Percentiles rank a stretch among this genome's conserved stretches.
phyloP scores from a whole-genome alignment of 2,113 vertebrate genomes.

The Coregonus clupeaformis region DNA sequence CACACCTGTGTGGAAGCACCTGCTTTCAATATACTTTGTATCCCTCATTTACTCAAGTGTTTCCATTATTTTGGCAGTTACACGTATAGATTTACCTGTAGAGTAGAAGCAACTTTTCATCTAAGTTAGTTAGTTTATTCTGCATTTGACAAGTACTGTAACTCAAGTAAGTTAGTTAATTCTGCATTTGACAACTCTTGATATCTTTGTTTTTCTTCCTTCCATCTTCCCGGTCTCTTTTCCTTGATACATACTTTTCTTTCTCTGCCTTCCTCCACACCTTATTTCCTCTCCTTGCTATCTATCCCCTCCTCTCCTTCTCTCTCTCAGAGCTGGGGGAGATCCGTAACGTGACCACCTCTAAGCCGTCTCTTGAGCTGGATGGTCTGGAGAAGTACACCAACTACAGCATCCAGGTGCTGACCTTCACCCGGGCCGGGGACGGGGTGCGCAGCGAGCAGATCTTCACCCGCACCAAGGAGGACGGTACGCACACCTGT shows the following conservation, averaged over 20 bases:
- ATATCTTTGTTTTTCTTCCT: background rate
- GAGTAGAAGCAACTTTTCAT: slow-evolving; percentile 4
- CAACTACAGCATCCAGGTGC: slow-evolving; percentile 97
- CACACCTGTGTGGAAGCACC: background rate
- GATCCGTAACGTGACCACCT: slow-evolving; percentile 93
- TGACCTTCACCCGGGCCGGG: slow-evolving; percentile 93
- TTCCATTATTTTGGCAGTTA: too few species aligned
- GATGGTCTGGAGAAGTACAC: slow-evolving; percentile 96
- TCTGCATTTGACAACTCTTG: too few species aligned
- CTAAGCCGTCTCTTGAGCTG: slow-evolving; percentile 89
- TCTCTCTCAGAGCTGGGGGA: slow-evolving; percentile 87
- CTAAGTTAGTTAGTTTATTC: background rate
- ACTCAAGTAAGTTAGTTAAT: too few species aligned
- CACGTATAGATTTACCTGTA: too few species aligned
- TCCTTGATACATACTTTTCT: background rate
- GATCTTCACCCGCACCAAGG: slow-evolving; percentile 96
- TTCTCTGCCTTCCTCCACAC: background rate
- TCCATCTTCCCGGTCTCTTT: background rate
- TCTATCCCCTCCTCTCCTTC: background rate
- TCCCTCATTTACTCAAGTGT: too few species aligned
- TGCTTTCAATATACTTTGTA: too few species aligned
- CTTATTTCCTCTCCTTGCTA: background rate
- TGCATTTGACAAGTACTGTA: too few species aligned
- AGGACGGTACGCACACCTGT: slow-evolving; percentile 82
- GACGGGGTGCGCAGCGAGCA: slow-evolving; percentile 94